phyloP scores from a whole-genome alignment of 2,797 vertebrate species.

The Siniperca undulata region DNA sequence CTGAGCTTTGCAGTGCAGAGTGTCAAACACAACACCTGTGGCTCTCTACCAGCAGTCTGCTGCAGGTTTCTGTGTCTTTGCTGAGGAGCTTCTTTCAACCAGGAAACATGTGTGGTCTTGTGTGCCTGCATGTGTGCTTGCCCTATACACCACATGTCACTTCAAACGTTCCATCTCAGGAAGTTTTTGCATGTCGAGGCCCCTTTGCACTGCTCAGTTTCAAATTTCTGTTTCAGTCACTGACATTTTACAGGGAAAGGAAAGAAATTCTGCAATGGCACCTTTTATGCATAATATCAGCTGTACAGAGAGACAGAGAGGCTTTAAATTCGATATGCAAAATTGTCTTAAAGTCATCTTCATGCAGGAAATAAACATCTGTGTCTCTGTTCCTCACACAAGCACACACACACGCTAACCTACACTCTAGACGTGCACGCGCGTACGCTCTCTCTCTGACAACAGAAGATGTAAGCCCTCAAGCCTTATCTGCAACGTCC shows the following conservation, averaged over 20 bases:
- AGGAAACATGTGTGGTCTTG: constrained; percentile 62
- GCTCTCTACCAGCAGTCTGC: neutral
- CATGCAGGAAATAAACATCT: constrained; percentile 32
- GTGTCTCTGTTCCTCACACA: neutral
- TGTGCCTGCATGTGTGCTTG: neutral
- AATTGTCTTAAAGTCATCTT: neutral
- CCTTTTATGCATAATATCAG: neutral
- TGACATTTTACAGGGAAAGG: too few relatives aligned
- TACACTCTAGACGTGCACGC: neutral
- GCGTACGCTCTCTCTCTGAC: neutral
- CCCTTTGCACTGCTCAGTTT: constrained; percentile 22
- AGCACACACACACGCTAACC: neutral
- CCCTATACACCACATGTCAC: constrained; percentile 37
- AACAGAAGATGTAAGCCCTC: constrained; percentile 15
- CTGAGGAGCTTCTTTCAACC: constrained; percentile 6
- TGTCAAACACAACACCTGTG: constrained; percentile 60
- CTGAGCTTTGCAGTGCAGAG: constrained; percentile 24
- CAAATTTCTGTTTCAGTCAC: neutral
- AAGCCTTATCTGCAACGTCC: neutral
- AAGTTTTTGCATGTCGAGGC: constrained; percentile 39
- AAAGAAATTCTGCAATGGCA: neutral
- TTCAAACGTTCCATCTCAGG: constrained; percentile 58
- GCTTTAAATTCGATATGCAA: neutral
- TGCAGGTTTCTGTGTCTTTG: constrained; percentile 17
- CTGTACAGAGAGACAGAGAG: neutral